These are phyloP conservation scores for Cylindroiulus punctatus DNA, from an alignment of 2,888 invertebrate genomes.

Conservation along the genomic window DNA sequence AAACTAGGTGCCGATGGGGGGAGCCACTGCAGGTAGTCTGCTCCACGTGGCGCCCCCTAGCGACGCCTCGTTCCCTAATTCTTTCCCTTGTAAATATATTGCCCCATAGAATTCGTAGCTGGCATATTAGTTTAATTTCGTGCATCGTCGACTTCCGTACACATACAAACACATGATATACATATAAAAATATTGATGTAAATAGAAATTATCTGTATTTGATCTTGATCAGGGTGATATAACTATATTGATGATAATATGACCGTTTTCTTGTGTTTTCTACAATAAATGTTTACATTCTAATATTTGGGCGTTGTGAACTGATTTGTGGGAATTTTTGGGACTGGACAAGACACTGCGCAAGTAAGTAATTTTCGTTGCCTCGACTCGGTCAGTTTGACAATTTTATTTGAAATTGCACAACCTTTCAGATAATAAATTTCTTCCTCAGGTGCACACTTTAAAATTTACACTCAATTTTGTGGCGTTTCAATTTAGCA, in stretches of 20 bases:
- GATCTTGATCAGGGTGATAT: conserved; percentile 48
- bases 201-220: conserved; percentile 40
- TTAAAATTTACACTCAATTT: too few relatives aligned
- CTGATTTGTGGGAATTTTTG: not conserved
- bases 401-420: too few relatives aligned
- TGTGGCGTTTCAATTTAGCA: too few relatives aligned
- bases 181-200: conserved; percentile 45
- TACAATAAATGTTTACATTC: conserved; percentile 54
- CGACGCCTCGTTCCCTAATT: not conserved
- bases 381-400: too few relatives aligned
- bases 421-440: too few relatives aligned
- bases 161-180: conserved; percentile 12
- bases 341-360: not conserved
- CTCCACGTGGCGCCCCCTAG: not conserved
- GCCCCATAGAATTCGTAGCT: conserved; percentile 7
- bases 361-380: too few relatives aligned
- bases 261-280: conserved; percentile 49
- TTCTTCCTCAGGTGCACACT: too few relatives aligned
- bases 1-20: not conserved
- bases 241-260: conserved; percentile 37
- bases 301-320: conserved; percentile 33
- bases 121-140: conserved; percentile 11
- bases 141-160: conserved; percentile 26
- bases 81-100: not conserved
- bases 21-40: not conserved